Evolutionary conservation across 2,797 vertebrate species (phyloP).

Genomic region (Coilia nasus): DNA sequence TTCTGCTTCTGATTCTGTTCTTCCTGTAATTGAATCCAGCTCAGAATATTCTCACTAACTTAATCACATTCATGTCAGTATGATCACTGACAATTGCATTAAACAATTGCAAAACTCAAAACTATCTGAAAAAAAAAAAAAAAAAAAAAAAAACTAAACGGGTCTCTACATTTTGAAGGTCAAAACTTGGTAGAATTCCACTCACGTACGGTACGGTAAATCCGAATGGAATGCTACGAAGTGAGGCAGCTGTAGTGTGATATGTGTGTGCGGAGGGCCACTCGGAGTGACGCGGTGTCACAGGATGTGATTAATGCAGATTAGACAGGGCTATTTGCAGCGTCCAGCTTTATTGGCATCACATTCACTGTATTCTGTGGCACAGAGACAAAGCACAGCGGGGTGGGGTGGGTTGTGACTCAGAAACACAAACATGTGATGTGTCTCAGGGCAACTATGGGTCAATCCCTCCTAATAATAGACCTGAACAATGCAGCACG

Average conservation of each 20-base stretch:
- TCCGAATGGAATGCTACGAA: background rate
- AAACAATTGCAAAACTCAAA: too few relatives aligned
- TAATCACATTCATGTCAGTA: too few relatives aligned
- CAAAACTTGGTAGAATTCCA: background rate
- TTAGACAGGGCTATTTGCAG: constrained; percentile 65
- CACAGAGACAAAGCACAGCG: constrained; percentile 26
- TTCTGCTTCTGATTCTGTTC: too few relatives aligned
- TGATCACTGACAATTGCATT: too few relatives aligned
- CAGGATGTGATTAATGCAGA: constrained; percentile 61
- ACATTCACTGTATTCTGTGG: constrained; percentile 41
- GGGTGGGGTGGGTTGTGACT: background rate
- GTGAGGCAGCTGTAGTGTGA: background rate
- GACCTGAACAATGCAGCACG: constrained; percentile 34
- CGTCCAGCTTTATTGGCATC: constrained; percentile 61
- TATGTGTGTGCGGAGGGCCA: background rate
- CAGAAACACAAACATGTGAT: constrained; percentile 23
- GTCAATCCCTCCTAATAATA: constrained; percentile 43
- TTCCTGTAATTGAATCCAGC: too few relatives aligned
- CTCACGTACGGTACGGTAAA: background rate
- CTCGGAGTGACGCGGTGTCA: background rate
- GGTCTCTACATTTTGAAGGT: background rate
- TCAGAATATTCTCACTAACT: too few relatives aligned
- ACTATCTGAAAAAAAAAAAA: too few relatives aligned
- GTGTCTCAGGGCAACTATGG: constrained; percentile 1
- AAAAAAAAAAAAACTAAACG: too few relatives aligned